Evolutionary conservation across 1,140 invertebrate species (phyloP), one percentile per base, ranked within the genome.

Genomic region (Drosophila insularis): DNA sequence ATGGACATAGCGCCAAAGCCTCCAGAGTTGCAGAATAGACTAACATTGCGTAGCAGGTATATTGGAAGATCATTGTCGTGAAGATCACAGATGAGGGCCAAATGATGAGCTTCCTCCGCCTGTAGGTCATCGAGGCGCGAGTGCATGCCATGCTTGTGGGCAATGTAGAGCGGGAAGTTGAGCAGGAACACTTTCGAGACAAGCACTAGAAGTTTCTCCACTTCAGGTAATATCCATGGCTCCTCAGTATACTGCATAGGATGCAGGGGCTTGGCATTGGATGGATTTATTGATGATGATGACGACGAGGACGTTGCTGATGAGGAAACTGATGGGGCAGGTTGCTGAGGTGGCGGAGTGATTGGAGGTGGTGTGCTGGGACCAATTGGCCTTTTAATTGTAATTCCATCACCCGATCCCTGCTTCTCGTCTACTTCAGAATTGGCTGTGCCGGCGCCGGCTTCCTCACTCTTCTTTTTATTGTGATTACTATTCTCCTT

Each of bases 21-120:
- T 73, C 96, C 97, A 71, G 95, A 95, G 92, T 98, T 97, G 92
- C 97, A 98, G 93, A 98, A 98, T 75, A 97, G 94, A 81, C 96
- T 97, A 13, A 98, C 97, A 93, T 98, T 98, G 61, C 97, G 94
- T 53, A 98, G 93, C 40, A 98, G 93, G 91, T 97, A 97, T 58
- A 97, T 95, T 40, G 97, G 97, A 89, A 98, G 96, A 92, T 98
- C 97, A 59, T 97, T 95, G 92, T 98, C 98, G 92, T 98, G 95
- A 35, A 98, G 93, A 93, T 98, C 98, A 93, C 97, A 98, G 91
- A 96, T 98, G 74, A 95, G 94, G 91, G 95, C 96, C 72, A 97
- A 92, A 84, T 94, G 95, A 80, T 95, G 94, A 70, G 95, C 95
- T 92, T 97, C 96, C 87, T 96, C 95, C 60, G 95, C 94, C 43